Base-by-base conservation (phyloP, 2,797 vertebrate species). In the Labeo calbasu region DNA sequence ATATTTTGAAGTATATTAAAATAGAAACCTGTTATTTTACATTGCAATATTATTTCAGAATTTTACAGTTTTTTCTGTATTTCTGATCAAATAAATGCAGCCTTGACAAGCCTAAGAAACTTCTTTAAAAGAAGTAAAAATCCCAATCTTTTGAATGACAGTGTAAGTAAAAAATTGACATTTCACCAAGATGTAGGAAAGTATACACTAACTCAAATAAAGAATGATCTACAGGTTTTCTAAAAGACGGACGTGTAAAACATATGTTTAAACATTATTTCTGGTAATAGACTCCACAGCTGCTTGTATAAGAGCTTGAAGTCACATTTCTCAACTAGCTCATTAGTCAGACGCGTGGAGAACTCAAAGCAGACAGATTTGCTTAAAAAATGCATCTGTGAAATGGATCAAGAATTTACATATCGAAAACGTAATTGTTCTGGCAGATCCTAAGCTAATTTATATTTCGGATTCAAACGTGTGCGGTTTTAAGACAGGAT, bases 251-350 rank as follows among this genome's bases (percentile, higher is more conserved):
- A 81, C 73, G 63, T 79, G 53, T 65, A 78, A 78, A 84, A 32
- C 84, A 85, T 75, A 79, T 86, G 84, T 83, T 83, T 55, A 71
- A 25, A 78, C 53, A 73, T 86, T 76, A 17, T 71, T 59, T 65
- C 77, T 61, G 71, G 68, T 84, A 86, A 88, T 65, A 77, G 77
- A 86, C 80, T 73, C 59, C 73, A 86, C 84, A 87, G 85, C 81
- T 88, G 84, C 48, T 80, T 55, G 57, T 85, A 79, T 79, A 79
- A 71, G 59, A 77, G 81, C 55, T 82, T 72, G 83, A 78, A 85
- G 83, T 63, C 71, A 75, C 82, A 85, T 72, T 84, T 84, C 77
- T 86, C 59, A 57, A 50, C 53, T 73, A 87, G 86, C 77, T 79
- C 85, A 87, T 85, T 77, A 81, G 66, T 86, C 81, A 87, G 82